phyloP scores from a whole-genome alignment of 2,888 invertebrate genomes.

The Eristalis pertinax region DNA sequence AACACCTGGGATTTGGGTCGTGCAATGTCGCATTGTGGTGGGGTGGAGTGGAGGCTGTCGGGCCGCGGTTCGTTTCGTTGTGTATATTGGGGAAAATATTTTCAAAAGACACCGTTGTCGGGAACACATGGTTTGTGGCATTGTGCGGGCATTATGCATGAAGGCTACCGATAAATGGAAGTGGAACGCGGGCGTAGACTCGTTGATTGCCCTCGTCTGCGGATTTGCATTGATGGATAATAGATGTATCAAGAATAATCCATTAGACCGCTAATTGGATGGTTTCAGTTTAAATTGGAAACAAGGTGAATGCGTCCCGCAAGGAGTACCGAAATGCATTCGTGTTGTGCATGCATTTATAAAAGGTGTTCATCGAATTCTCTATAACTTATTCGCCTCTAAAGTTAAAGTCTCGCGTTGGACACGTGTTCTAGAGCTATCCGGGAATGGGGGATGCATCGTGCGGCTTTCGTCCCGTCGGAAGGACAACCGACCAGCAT shows the following conservation, averaged over 20 bases:
- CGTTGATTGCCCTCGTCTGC: neutral
- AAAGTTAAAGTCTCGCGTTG: too few relatives aligned
- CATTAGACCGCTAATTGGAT: conserved; percentile 16
- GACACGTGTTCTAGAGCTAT: too few relatives aligned
- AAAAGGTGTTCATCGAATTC: too few relatives aligned
- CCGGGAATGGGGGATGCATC: too few relatives aligned
- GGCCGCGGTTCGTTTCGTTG: conserved; percentile 40
- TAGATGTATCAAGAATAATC: conserved; percentile 2
- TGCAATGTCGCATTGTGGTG: conserved; percentile 4
- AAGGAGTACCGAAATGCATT: neutral
- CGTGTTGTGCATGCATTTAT: neutral
- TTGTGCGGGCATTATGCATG: neutral
- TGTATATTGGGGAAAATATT: conserved; percentile 14
- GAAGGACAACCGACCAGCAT: too few relatives aligned
- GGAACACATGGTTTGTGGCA: neutral
- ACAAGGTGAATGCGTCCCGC: neutral
- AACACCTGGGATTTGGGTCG: conserved; percentile 39
- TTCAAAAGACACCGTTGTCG: conserved; percentile 20
- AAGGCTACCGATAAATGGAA: neutral
- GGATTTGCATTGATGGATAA: neutral
- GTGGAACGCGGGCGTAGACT: neutral
- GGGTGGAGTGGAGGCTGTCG: conserved; percentile 21
- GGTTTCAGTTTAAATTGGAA: conserved; percentile 14
- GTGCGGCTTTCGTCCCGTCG: too few relatives aligned
- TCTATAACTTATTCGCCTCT: too few relatives aligned